These are phyloP conservation scores for Cladorhizidae sp. DNA, from an alignment of 37 sponge, comb jelly and placozoan species.

Conservation along the genomic window DNA sequence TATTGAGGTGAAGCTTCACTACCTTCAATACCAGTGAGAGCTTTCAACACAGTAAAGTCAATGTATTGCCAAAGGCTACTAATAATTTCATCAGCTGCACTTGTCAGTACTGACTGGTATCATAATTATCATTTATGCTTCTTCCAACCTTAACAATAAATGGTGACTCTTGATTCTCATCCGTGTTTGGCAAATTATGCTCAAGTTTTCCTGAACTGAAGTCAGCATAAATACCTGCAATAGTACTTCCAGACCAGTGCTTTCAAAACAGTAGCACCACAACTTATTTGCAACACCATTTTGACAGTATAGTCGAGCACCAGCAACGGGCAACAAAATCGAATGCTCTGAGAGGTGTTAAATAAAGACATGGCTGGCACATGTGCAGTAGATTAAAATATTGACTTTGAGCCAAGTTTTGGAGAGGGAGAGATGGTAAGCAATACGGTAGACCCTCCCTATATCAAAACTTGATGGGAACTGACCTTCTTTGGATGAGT, in stretches of 20 bases:
- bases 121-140: conserved; percentile 24
- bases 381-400: background rate
- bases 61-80: conserved; percentile 27
- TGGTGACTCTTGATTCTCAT: conserved; percentile 26
- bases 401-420: conserved; percentile 12
- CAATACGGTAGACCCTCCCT: no score
- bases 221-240: conserved; percentile 37
- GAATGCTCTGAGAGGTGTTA: background rate
- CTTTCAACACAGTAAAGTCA: conserved; percentile 5
- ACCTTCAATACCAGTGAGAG: background rate
- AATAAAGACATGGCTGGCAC: background rate
- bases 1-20: no score
- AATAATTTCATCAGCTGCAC: conserved; percentile 27
- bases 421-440: no score
- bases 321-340: no score
- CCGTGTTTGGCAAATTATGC: conserved; percentile 40
- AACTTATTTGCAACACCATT: conserved; percentile 25
- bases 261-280: conserved; percentile 49
- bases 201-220: conserved; percentile 35
- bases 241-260: conserved; percentile 40
- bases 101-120: conserved; percentile 26
- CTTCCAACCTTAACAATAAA: conserved; percentile 4
- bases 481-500: no score
- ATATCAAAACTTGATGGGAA: no score
- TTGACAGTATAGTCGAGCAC: conserved; percentile 29